Evolutionary conservation across 1,140 invertebrate species (phyloP).

Genomic region (Drosophila nigrodunni): DNA sequence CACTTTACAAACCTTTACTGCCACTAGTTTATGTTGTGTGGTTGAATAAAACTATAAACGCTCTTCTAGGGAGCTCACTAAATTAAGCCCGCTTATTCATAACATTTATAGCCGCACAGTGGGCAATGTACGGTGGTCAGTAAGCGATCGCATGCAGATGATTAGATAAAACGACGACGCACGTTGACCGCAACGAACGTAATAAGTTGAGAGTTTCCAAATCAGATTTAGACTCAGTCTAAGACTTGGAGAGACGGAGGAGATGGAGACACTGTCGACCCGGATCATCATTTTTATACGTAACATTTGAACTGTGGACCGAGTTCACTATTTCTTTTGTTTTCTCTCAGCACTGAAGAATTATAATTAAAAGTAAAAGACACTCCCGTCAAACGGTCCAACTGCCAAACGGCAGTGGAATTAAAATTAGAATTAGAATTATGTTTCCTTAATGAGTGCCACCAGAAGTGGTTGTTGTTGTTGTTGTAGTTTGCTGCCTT

Average conservation of each 20-base stretch:
- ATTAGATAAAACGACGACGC: conserved; percentile 68
- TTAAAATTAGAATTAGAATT: conserved; percentile 76
- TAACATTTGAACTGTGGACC: conserved; percentile 41
- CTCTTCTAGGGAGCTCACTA: conserved; percentile 43
- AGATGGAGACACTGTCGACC: conserved; percentile 14
- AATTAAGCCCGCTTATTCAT: conserved; percentile 76
- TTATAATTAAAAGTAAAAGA: conserved; percentile 81
- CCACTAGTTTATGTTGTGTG: conserved; percentile 65
- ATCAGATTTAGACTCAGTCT: conserved; percentile 28
- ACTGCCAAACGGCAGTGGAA: conserved; percentile 8
- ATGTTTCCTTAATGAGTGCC: conserved; percentile 82
- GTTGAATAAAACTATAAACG: conserved; percentile 79
- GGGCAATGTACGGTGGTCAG: conserved; percentile 17
- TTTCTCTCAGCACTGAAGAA: conserved; percentile 72
- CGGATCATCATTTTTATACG: conserved; percentile 40
- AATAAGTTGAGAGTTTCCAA: conserved; percentile 17
- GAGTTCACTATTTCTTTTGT: conserved; percentile 30
- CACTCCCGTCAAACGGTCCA: conserved; percentile 49
- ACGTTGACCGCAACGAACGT: conserved; percentile 75
- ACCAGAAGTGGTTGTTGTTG: conserved; percentile 26
- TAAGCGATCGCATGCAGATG: conserved; percentile 62
- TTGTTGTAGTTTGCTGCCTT: conserved; percentile 41
- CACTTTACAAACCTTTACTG: conserved; percentile 73
- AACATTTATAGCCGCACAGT: conserved; percentile 62
- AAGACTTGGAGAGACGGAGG: conserved; percentile 23